phyloP scores from a whole-genome alignment of 2,113 vertebrate species.

The Lathamus discolor region DNA sequence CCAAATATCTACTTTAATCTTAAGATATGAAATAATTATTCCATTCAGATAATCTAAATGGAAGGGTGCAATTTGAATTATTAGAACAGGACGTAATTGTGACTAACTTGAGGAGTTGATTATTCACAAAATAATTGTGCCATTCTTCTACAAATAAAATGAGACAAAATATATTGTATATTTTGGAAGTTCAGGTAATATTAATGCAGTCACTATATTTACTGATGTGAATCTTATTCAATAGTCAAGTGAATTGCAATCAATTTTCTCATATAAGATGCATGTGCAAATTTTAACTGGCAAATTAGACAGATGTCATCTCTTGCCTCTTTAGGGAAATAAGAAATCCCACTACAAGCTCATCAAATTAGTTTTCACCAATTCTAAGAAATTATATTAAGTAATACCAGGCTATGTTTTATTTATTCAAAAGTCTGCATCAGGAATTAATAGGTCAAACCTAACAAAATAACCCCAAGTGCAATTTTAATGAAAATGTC shows the following conservation, averaged over 20 bases:
- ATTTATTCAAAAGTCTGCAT: slow-evolving; percentile 9
- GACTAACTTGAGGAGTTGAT: slow-evolving; percentile 66
- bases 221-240: slow-evolving; percentile 67
- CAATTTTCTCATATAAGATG: slow-evolving; percentile 58
- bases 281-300: slow-evolving; percentile 67
- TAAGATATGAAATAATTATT: slow-evolving; percentile 56
- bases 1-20: slow-evolving; percentile 38
- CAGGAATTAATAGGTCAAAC: neutral
- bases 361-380: slow-evolving; percentile 63
- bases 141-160: slow-evolving; percentile 67
- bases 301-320: slow-evolving; percentile 65
- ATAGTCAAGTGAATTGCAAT: slow-evolving; percentile 64
- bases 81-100: slow-evolving; percentile 62
- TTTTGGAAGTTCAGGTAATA: slow-evolving; percentile 51
- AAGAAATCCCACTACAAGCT: slow-evolving; percentile 42
- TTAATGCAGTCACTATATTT: slow-evolving; percentile 61
- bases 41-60: slow-evolving; percentile 53
- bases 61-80: slow-evolving; percentile 63
- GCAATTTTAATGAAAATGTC: slow-evolving; percentile 1
- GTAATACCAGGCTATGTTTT: neutral
- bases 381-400: slow-evolving; percentile 16
- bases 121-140: slow-evolving; percentile 70
- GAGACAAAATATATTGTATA: slow-evolving; percentile 62
- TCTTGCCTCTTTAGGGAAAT: slow-evolving; percentile 63
- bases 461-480: neutral